Percentiles rank a stretch among this genome's conserved stretches.
phyloP scores from a whole-genome alignment of 2,888 invertebrate species.

The Oxyteleia sp. region DNA sequence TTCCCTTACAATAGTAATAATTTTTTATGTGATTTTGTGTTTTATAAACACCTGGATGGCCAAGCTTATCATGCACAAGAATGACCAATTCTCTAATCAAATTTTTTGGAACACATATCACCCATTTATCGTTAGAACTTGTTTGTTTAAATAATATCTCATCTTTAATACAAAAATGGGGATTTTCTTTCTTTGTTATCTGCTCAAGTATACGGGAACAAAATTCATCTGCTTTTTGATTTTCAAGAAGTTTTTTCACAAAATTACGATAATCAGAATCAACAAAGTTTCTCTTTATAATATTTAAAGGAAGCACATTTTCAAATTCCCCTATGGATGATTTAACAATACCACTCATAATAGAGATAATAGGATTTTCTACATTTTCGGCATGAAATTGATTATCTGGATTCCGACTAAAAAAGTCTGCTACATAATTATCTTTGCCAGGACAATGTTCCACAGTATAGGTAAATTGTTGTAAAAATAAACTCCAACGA shows the following conservation, averaged over 20 bases:
- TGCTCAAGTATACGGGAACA: no score
- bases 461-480: constrained; percentile 21
- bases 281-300: no score
- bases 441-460: constrained; percentile 8
- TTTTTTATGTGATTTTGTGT: background rate
- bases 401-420: background rate
- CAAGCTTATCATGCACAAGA: background rate
- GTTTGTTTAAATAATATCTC: background rate
- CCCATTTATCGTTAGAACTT: background rate
- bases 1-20: background rate
- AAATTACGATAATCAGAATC: background rate
- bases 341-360: no score
- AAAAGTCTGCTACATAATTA: background rate
- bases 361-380: background rate
- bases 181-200: no score
- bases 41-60: background rate
- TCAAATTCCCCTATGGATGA: no score
- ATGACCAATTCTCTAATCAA: background rate
- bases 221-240: background rate
- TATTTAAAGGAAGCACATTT: no score
- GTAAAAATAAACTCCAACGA: constrained; percentile 20
- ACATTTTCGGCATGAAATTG: background rate
- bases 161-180: background rate
- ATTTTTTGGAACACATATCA: background rate
- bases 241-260: background rate